These are phyloP conservation scores for Ahaetulla prasina DNA, from an alignment of 2,113 vertebrate genomes.

Conservation along the genomic window DNA sequence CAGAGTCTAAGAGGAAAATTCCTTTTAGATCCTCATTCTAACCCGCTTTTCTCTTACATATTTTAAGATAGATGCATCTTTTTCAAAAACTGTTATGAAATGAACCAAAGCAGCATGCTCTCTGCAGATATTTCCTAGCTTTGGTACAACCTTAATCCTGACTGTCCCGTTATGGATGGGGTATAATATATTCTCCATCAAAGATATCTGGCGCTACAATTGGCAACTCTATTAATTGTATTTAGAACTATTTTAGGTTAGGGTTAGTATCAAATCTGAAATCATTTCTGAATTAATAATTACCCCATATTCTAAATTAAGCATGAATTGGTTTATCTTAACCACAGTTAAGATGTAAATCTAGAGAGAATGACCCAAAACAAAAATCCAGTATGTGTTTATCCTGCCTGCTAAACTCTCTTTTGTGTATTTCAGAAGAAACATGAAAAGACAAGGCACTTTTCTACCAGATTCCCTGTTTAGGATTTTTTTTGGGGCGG, in stretches of 20 bases:
- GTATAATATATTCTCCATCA: neutral
- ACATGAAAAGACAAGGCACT: neutral
- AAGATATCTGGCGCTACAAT: neutral
- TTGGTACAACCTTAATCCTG: neutral
- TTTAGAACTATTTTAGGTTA: neutral
- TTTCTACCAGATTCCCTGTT: neutral
- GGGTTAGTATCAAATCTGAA: neutral
- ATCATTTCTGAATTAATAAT: neutral
- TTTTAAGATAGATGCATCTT: neutral
- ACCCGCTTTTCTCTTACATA: neutral
- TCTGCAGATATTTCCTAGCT: neutral
- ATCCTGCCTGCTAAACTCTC: neutral
- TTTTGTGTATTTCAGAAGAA: neutral
- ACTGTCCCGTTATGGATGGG: neutral
- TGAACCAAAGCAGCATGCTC: neutral
- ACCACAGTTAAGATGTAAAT: neutral
- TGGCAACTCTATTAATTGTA: neutral
- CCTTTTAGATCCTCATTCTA: neutral
- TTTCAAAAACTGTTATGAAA: neutral
- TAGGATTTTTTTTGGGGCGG: neutral
- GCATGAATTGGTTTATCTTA: neutral
- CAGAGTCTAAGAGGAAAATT: neutral
- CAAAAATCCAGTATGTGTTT: neutral
- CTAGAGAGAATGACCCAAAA: too few species aligned
- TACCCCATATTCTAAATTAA: neutral